These are phyloP conservation scores for Narcine bancroftii DNA, from an alignment of 2,113 vertebrate genomes.

Conservation along the genomic window DNA sequence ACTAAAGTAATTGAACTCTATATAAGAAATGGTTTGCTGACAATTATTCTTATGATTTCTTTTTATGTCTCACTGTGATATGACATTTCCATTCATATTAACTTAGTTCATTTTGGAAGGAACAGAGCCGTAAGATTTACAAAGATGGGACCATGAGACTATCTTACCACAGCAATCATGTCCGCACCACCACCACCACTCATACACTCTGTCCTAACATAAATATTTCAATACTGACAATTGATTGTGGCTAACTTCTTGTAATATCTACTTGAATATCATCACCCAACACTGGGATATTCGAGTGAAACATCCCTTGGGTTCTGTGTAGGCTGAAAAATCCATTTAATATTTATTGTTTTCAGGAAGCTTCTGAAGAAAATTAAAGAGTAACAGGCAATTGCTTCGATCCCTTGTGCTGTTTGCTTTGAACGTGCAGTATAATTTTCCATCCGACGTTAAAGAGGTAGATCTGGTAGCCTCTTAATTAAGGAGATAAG, in stretches of 20 bases:
- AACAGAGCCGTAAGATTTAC: slow-evolving; percentile 12
- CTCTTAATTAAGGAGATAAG: slow-evolving; percentile 32
- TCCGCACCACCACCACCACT: background rate
- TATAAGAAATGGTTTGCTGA: slow-evolving; percentile 6
- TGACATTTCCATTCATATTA: slow-evolving; percentile 31
- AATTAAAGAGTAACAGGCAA: slow-evolving; percentile 32
- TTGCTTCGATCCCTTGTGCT: slow-evolving; percentile 18
- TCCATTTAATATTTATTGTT: slow-evolving; percentile 35
- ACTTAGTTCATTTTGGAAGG: background rate
- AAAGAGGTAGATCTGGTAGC: slow-evolving; percentile 30
- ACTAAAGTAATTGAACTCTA: slow-evolving; percentile 9
- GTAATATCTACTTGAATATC: slow-evolving; percentile 19
- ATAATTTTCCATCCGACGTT: slow-evolving; percentile 10
- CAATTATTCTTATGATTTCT: slow-evolving; percentile 15
- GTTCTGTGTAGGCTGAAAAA: slow-evolving; percentile 28
- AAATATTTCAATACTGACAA: slow-evolving; percentile 32
- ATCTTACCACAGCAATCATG: background rate
- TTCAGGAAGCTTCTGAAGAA: slow-evolving; percentile 33
- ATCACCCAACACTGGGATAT: slow-evolving; percentile 27
- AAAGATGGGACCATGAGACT: slow-evolving; percentile 28
- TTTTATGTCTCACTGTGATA: slow-evolving; percentile 23
- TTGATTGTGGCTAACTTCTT: slow-evolving; percentile 32
- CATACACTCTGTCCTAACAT: background rate
- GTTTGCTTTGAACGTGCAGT: slow-evolving; percentile 2
- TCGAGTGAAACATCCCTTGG: slow-evolving; percentile 25